phyloP scores from a whole-genome alignment of 2,888 invertebrate genomes.

The Drosophila infuscata region DNA sequence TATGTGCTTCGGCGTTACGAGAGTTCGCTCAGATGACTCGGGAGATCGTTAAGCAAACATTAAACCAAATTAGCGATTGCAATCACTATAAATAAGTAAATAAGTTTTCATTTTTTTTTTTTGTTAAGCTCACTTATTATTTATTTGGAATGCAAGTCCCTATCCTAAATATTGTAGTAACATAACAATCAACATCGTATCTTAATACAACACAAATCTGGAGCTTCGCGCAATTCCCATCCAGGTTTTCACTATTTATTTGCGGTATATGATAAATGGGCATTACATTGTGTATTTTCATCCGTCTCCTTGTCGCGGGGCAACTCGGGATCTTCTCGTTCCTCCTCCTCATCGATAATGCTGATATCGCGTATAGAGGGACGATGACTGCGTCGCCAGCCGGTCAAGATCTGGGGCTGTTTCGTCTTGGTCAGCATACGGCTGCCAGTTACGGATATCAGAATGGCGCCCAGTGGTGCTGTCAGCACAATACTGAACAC shows the following conservation, averaged over 20 bases:
- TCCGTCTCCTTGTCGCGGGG: conserved; percentile 81
- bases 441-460: conserved; percentile 92
- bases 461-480: conserved; percentile 93
- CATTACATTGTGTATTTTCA: conserved; percentile 83
- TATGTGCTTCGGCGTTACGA: background rate
- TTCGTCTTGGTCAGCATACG: conserved; percentile 91
- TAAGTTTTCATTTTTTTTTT: background rate
- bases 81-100: background rate
- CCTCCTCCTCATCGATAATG: conserved; percentile 93
- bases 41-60: background rate
- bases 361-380: conserved; percentile 95
- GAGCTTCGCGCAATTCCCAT: background rate
- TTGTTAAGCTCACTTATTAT: conserved; percentile 33
- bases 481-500: conserved; percentile 93
- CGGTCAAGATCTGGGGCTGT: conserved; percentile 88
- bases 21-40: background rate
- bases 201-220: conserved; percentile 41
- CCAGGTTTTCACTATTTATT: conserved; percentile 53
- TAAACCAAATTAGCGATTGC: background rate
- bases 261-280: conserved; percentile 70
- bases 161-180: conserved; percentile 25
- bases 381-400: conserved; percentile 92
- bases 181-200: conserved; percentile 50
- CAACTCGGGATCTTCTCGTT: conserved; percentile 87
- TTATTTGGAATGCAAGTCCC: conserved; percentile 43